Conservation (phyloP, 2,113 vertebrate species). For the Dunckerocampus dactyliophorus region DNA sequence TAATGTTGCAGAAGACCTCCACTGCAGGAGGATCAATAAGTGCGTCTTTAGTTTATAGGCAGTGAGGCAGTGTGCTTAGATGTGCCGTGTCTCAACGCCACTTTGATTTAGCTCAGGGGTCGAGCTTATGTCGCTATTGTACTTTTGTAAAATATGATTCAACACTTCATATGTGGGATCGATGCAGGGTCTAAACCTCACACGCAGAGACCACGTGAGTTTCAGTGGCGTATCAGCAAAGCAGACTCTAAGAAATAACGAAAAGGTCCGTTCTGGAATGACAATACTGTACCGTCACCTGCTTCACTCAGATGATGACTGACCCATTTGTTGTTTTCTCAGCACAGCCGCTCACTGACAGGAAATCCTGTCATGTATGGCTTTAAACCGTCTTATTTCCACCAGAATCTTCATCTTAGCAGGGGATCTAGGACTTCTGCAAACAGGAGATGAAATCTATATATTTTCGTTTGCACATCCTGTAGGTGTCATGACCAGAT, state of each 20-base stretch:
- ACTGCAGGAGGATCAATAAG: conserved; percentile 70
- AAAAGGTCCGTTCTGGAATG: no score
- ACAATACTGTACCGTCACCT: neutral
- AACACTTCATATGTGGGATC: conserved; percentile 61
- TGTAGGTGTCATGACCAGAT: neutral
- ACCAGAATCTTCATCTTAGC: no score
- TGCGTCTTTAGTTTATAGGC: conserved; percentile 75
- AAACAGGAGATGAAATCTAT: no score
- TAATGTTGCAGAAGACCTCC: conserved; percentile 62
- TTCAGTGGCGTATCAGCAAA: no score
- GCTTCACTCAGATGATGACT: neutral
- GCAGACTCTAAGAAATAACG: no score
- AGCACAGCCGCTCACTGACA: no score
- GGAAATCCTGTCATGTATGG: no score
- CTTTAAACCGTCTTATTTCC: no score
- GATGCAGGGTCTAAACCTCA: conserved; percentile 41
- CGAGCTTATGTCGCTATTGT: conserved; percentile 48
- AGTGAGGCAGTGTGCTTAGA: conserved; percentile 48
- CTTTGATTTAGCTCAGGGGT: conserved; percentile 69
- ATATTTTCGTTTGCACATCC: neutral
- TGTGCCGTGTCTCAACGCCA: conserved; percentile 50
- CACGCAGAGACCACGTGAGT: neutral
- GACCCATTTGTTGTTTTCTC: no score
- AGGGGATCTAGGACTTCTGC: neutral
- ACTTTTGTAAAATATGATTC: conserved; percentile 70